Evolutionary conservation across 1,140 invertebrate genomes (phyloP), one percentile per base, ranked within the genome.

Genomic region (Drosophila lini): DNA sequence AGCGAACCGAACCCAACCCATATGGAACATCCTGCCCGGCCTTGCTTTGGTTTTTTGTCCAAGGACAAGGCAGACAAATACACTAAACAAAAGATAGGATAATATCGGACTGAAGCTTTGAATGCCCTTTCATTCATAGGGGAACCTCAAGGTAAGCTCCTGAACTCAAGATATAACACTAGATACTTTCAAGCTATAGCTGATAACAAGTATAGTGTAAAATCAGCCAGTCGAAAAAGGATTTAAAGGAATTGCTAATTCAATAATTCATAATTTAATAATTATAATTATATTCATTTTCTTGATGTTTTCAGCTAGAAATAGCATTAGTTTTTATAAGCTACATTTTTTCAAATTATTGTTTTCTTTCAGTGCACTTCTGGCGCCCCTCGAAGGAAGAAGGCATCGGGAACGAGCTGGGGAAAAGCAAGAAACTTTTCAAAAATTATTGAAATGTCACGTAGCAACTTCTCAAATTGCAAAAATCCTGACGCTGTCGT

Each of bases 391-490:
- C 25, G 34, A 16, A 45, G 52, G 47, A 64, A 63, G 64, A 58
- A 32, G 38, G 45, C 48, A 41, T 32, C 52, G 25, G 34, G 53
- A 38, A 25, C 25, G 19, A 47, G 53, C 31, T 16, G 44, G 52
- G 56, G 55, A 32, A 52, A 63, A 65, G 78, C 64, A 90, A 83
- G 81, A 89, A 91, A 91, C 85, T 91, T 91, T 91, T 91, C 90
- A 91, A 91, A 91, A 91, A 91, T 91, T 91, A 91, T 91, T 91
- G 90, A 91, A 91, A 91, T 91, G 90, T 91, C 90, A 91, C 90
- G 90, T 91, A 91, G 90, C 90, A 91, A 91, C 90, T 91, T 91
- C 90, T 91, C 90, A 91, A 91, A 91, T 91, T 91, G 90, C 90
- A 91, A 90, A 91, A 91, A 91, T 91, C 90, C 90, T 91, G 90